Base-by-base conservation (phyloP, 2,888 invertebrate genomes). In the Crematogaster levior region DNA sequence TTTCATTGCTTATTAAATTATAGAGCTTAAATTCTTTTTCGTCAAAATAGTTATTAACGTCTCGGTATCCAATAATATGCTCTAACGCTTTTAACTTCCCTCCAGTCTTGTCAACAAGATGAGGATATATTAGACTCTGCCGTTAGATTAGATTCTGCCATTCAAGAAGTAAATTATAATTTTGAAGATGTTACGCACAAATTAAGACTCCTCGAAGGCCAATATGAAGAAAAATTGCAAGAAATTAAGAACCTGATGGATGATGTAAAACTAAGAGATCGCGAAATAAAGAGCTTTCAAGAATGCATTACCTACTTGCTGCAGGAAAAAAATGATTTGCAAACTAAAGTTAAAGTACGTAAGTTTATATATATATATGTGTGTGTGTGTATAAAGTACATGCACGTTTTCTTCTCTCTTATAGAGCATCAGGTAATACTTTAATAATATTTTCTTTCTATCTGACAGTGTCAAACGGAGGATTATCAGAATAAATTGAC, bases 221-320 rank as follows among this genome's bases (percentile, higher is more conserved):
- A 82, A 27, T 77, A 72, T 7, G 81, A 83, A 24, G 81, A 77
- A 34, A 82, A 84, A 18, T 34, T 83, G 58, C 72, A 72, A 15
- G 74, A 87, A 73, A 83, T 80, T 21, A 56, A 84, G n/a, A 88
- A 81, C 1, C 70, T 89, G 27, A 63, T 79, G 18, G 53, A 77
- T 2, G 89, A 92, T 21, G 82, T 92, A 18, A 68, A 83, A 15
- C 79, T 80, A 4, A 91, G 85, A 80, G 83, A 90, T 34, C 70
- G 68, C 4, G 85, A 86, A 65, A 90, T 92, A 65, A 85, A 81
- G 24, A 75, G 63, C 34, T 84, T 91, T 9, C 81, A 79, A 34
- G 87, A 91, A 60, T 56, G 73, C n/a, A 60, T 90, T 12, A 70
- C 85, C 34, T 72, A 66, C 37, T 86, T 92, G 77, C 56, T 72